Evolutionary conservation across 2,113 vertebrate species (phyloP), one percentile per base, ranked within the genome.

Genomic region (Bungarus multicinctus): DNA sequence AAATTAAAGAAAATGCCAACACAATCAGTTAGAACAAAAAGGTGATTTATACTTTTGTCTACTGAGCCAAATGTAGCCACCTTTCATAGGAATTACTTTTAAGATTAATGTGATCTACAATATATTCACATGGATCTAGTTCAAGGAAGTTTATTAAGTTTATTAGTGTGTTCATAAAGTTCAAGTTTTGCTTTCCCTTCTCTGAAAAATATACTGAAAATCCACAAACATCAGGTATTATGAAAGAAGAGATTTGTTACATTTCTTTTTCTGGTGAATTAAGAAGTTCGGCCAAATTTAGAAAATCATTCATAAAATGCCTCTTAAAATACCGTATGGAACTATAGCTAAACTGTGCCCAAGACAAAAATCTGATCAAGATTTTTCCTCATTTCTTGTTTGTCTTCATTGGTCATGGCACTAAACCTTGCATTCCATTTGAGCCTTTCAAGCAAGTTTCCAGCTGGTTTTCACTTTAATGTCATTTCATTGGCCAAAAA

Each of bases 401-500:
- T 81, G 16, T 34, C 43, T 20, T 43, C 74, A 81, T 81, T 57
- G 87, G 52, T 85, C 39, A 55, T 89, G 92, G 53, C 88, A 58
- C 1, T 34, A 89, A 58, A 45, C 39, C 64, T 54, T 81, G 50
- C 22, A 58, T 92, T 45, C 43, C 88, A 57, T 89, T 89, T 92
- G 88, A 55, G 25, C 27, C 39, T 89, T 45, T 85, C 39, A 45
- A 92, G 92, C 64, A 85, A 85, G 53, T 92, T 89, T 89, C 88
- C 87, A 89, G 87, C 64, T 89, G 64, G 91, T 89, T 92, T 92
- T 16, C 43, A 58, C 27, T 57, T 89, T 85, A 47, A 89, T 89
- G 87, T 88, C 92, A 92, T 34, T 39, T 14, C 20, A 81, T 18
- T 57, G 39, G 88, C 60, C 39, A 85, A 92, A 69, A 89, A 92